Conservation (phyloP, 2,888 invertebrate species). For the Xestobium rufovillosum region DNA sequence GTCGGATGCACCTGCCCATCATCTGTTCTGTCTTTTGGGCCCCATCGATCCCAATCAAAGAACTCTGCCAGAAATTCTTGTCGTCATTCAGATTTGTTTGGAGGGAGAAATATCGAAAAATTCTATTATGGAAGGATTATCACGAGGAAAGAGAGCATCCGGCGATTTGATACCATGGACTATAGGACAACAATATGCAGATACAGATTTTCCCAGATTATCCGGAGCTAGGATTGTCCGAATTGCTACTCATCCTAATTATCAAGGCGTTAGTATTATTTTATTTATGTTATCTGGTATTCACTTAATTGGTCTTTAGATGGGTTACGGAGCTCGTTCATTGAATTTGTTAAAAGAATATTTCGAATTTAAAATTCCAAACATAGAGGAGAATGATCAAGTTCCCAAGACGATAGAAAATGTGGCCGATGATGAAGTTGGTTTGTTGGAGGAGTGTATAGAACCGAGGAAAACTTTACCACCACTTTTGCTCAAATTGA, state of each 20-base stretch:
- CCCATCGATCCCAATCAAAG: conserved; percentile 69
- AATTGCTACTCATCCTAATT: conserved; percentile 97
- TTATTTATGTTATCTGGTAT: conserved; percentile 10
- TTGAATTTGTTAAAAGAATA: conserved; percentile 79
- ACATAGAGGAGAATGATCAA: conserved; percentile 52
- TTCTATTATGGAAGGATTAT: conserved; percentile 69
- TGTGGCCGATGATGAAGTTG: conserved; percentile 51
- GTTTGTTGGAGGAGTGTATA: conserved; percentile 63
- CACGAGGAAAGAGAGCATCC: conserved; percentile 81
- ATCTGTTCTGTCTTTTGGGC: conserved; percentile 88
- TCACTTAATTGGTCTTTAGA: conserved; percentile 48
- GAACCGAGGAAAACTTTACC: conserved; percentile 77
- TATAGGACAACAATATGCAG: conserved; percentile 91
- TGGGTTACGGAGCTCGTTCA: conserved; percentile 94
- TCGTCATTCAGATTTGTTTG: conserved; percentile 77
- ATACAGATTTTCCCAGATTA: conserved; percentile 85
- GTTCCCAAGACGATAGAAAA: conserved; percentile 44
- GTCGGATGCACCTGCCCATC: conserved; percentile 98
- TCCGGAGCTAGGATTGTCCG: conserved; percentile 88
- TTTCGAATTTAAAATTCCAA: conserved; percentile 73
- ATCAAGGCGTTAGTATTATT: conserved; percentile 63
- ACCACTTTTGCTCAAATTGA: conserved; percentile 77
- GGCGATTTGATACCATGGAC: conserved; percentile 99
- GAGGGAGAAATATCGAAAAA: conserved; percentile 67
- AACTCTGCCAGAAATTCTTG: conserved; percentile 84